Percentiles rank a stretch among this genome's conserved stretches.
Conservation (phyloP, 2,888 invertebrate species). For the Pheosia tremula region DNA sequence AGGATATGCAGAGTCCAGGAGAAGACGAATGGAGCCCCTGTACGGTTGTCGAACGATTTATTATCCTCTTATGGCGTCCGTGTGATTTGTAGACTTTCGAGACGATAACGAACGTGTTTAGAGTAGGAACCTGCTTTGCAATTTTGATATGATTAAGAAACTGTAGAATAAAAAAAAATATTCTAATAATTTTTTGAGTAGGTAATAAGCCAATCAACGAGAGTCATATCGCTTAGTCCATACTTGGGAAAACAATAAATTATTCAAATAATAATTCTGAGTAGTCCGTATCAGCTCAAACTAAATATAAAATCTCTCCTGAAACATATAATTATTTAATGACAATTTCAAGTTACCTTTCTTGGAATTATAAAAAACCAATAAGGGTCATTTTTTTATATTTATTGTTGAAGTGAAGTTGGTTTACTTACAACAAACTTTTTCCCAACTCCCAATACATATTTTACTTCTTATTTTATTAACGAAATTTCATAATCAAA, state of each 20-base stretch:
- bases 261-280: too few relatives aligned
- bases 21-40: constrained; percentile 60
- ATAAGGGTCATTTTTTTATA: too few relatives aligned
- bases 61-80: constrained; percentile 46
- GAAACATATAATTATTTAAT: too few relatives aligned
- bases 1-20: constrained; percentile 68
- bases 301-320: too few relatives aligned
- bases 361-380: too few relatives aligned
- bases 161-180: too few relatives aligned
- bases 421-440: background rate
- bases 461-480: background rate
- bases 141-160: background rate
- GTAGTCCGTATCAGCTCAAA: too few relatives aligned
- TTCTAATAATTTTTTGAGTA: too few relatives aligned
- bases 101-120: constrained; percentile 42
- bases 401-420: background rate
- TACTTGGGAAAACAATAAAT: too few relatives aligned
- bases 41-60: constrained; percentile 64
- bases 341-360: too few relatives aligned
- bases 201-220: too few relatives aligned
- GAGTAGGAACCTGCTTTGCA: constrained; percentile 17
- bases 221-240: too few relatives aligned
- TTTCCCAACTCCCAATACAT: background rate
- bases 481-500: background rate
- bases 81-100: constrained; percentile 57